These are phyloP conservation scores for Choloepus hoffmanni DNA, from an alignment of 2,113 vertebrate species.

Conservation along the genomic window DNA sequence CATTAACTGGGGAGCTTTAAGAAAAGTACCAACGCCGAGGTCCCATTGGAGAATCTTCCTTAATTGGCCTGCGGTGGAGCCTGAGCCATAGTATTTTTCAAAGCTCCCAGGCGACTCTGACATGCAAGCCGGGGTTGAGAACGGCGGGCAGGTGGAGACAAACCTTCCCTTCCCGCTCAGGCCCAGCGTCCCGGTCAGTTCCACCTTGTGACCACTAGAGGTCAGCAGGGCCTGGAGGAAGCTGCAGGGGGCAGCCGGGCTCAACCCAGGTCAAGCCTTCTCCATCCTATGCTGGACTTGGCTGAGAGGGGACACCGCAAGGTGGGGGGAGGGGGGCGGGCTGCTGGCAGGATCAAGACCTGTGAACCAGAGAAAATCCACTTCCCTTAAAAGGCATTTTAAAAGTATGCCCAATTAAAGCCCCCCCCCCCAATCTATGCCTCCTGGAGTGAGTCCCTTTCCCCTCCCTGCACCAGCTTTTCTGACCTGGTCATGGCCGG, in stretches of 20 bases:
- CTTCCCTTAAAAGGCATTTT: neutral
- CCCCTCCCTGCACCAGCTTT: neutral
- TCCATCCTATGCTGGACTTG: neutral
- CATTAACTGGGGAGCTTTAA: neutral
- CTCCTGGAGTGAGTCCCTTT: neutral
- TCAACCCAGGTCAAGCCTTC: neutral
- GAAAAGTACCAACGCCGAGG: neutral
- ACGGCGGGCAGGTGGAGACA: rapidly evolving
- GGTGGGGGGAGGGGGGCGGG: neutral
- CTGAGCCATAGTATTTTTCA: neutral
- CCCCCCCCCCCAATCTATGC: neutral
- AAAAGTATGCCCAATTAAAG: neutral
- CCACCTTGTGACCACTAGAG: constrained; percentile 75
- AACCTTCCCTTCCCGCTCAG: neutral
- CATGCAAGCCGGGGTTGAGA: neutral
- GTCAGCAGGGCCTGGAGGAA: constrained; percentile 72
- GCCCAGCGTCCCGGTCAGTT: neutral
- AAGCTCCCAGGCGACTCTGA: neutral
- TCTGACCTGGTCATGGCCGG: neutral
- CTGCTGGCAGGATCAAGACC: constrained; percentile 7
- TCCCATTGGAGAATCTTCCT: neutral
- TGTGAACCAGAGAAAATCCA: neutral
- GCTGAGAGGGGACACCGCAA: neutral
- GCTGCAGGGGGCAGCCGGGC: neutral
- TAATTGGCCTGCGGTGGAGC: neutral